Conservation (phyloP, 2,888 invertebrate species). For the Coelinius sp. region DNA sequence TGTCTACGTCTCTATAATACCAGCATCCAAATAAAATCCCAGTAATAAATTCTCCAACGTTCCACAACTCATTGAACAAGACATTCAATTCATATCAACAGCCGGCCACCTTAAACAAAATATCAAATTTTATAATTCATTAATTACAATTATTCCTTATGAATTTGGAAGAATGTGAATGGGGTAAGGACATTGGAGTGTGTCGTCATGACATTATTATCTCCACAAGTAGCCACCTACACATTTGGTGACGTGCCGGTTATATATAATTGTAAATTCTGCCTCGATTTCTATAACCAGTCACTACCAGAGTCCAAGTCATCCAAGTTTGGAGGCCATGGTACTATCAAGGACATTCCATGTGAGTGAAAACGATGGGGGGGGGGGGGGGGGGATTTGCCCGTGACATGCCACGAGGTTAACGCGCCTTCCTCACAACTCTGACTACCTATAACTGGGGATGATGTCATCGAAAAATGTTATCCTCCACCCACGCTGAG, state of each 20-base stretch:
- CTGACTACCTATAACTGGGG: neutral
- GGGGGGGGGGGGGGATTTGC: too few relatives aligned
- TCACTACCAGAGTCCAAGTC: neutral
- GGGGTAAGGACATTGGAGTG: neutral
- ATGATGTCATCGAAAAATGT: neutral
- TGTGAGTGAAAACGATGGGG: neutral
- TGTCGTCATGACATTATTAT: constrained; percentile 6
- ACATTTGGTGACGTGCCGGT: neutral
- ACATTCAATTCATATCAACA: neutral
- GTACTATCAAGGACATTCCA: constrained; percentile 31
- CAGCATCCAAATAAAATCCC: neutral
- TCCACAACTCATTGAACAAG: neutral
- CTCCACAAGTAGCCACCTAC: neutral
- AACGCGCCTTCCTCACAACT: neutral
- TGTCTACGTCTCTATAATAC: neutral
- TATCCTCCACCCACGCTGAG: neutral
- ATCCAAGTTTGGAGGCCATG: constrained; percentile 12
- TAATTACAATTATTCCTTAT: neutral
- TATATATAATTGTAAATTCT: constrained; percentile 20
- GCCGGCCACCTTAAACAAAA: neutral
- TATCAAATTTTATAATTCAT: neutral
- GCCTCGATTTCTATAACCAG: constrained; percentile 8
- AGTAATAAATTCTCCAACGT: neutral
- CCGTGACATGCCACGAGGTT: neutral
- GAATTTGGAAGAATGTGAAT: neutral